Evolutionary conservation across 2,888 invertebrate genomes (phyloP), one percentile per base, ranked within the genome.

Genomic region (Drosophila falleni): DNA sequence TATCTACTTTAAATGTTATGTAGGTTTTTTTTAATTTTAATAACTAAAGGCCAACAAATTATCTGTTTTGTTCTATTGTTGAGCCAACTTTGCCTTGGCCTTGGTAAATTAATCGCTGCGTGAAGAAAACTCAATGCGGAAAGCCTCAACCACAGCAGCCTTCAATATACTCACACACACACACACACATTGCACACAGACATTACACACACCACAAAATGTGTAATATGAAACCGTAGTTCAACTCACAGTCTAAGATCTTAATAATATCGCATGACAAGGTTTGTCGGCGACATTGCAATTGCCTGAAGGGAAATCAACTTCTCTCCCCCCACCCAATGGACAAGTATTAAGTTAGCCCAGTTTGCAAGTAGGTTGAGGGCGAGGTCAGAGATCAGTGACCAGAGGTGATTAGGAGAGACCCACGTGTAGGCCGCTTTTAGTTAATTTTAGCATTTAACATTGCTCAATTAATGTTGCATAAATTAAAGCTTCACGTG

Each of bases 101-200:
- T 88, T 88, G 82, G 87, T 89, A 87, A 90, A 54, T 78, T 85
- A 89, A 87, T 81, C 74, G 77, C 66, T 53, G 88, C 87, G 80
- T 87, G 80, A 87, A 81, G 69, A 68, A 61, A 59, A 74, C 44
- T 62, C 76, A 73, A 77, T 63, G 77, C 77, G 80, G 80, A 77
- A 80, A 87, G 66, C 67, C 62, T 41, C 54, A 54, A 68, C 87
- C 78, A 41, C 78, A 78, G 29, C 60, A 62, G 61, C 68, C 69
- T 70, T 69, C 60, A 46, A 50, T 10, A 13, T 26, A 44, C 10
- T 42, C 15, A 53, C 8, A 41, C 19, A 26, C 16, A n/a, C 29
- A 37, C 11, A 31, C 8, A 11, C 16, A 55, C 15, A 49, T 19
- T 19, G 19, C n/a, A n/a, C 26, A 41, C 35, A 49, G 9, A n/a